Conservation (phyloP, 1,140 invertebrate species). For the Euwallacea fornicatus region DNA sequence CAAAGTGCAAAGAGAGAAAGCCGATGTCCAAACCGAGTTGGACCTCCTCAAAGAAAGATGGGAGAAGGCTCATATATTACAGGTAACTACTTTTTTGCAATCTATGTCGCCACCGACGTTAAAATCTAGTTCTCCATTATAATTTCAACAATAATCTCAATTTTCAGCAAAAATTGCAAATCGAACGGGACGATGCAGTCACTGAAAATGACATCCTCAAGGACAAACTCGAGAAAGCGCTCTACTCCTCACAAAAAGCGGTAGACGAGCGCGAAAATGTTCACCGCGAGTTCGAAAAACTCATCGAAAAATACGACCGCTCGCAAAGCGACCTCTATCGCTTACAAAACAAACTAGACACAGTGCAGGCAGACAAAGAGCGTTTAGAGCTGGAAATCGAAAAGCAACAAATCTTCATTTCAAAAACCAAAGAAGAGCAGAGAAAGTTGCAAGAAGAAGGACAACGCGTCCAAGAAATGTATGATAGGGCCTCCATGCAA, state of each 20-base stretch:
- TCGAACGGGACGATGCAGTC: conserved; percentile 81
- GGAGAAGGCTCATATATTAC: conserved; percentile 81
- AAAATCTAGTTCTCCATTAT: neutral
- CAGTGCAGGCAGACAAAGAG: conserved; percentile 83
- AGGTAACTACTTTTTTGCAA: conserved; percentile 46
- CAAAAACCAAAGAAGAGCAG: conserved; percentile 82
- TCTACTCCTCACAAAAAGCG: conserved; percentile 76
- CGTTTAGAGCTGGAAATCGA: conserved; percentile 82
- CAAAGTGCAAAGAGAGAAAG: conserved; percentile 82
- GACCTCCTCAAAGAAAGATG: conserved; percentile 84
- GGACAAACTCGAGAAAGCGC: conserved; percentile 86
- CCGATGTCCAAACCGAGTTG: conserved; percentile 79
- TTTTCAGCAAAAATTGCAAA: conserved; percentile 72
- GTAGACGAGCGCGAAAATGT: conserved; percentile 85
- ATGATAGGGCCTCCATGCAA: conserved; percentile 81
- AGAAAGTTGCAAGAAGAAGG: conserved; percentile 84
- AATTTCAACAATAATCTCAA: neutral
- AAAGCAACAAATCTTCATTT: conserved; percentile 74
- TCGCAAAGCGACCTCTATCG: conserved; percentile 86
- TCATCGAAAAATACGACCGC: conserved; percentile 91
- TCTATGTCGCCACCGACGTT: neutral
- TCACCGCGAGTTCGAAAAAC: conserved; percentile 88
- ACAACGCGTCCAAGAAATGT: conserved; percentile 80
- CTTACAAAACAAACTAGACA: conserved; percentile 83
- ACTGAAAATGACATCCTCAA: conserved; percentile 85